Evolutionary conservation across 2,888 invertebrate genomes (phyloP).

Genomic region (Lamellibrachia columna): DNA sequence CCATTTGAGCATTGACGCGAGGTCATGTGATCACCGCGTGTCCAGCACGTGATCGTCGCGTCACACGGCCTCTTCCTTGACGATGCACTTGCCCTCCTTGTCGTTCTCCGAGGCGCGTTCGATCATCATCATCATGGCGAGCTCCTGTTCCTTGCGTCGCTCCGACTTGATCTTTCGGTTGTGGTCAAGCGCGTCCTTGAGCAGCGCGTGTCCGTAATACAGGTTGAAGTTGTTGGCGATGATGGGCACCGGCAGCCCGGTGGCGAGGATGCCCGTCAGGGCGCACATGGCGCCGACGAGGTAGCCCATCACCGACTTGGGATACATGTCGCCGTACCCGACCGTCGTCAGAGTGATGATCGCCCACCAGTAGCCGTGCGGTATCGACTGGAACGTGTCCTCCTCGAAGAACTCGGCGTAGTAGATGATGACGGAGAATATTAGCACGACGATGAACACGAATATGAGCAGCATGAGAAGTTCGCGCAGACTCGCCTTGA

Average conservation of each 20-base stretch:
- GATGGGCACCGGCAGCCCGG: constrained; percentile 56
- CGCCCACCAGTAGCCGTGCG: constrained; percentile 51
- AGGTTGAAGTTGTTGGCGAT: constrained; percentile 53
- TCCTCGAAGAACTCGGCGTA: constrained; percentile 46
- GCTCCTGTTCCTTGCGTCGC: constrained; percentile 18
- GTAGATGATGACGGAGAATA: constrained; percentile 49
- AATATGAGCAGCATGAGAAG: constrained; percentile 45
- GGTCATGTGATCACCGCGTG: not conserved
- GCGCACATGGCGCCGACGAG: constrained; percentile 53
- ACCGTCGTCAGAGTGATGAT: constrained; percentile 55
- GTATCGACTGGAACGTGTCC: constrained; percentile 45
- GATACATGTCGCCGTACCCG: constrained; percentile 55
- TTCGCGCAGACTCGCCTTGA: constrained; percentile 45
- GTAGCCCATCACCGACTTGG: constrained; percentile 49
- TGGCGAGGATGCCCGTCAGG: constrained; percentile 52
- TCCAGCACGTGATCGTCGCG: not conserved
- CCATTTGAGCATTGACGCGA: not conserved
- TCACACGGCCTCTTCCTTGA: constrained; percentile 9
- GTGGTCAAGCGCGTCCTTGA: constrained; percentile 35
- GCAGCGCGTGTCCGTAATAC: constrained; percentile 45
- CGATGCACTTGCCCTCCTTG: not conserved
- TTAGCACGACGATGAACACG: constrained; percentile 46
- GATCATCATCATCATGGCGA: constrained; percentile 18
- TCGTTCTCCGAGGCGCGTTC: constrained; percentile 11
- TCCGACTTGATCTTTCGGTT: constrained; percentile 31